phyloP scores from a whole-genome alignment of 2,113 vertebrate species.

The Myotis davidii region DNA sequence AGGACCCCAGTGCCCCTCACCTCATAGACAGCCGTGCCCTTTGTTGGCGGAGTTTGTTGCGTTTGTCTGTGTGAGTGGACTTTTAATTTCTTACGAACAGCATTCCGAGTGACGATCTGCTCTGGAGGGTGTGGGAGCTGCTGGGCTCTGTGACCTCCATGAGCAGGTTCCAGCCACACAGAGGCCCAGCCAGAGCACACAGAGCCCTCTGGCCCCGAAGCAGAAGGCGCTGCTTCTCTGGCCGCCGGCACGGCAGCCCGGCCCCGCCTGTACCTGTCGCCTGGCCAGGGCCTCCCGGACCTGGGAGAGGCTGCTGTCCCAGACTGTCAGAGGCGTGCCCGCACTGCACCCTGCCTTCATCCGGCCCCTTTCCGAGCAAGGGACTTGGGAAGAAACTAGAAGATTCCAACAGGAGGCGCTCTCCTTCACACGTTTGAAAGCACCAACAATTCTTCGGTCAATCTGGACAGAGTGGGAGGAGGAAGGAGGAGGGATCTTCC shows the following conservation, averaged over 20 bases:
- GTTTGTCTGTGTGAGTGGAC: not conserved
- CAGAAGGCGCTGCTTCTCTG: not conserved
- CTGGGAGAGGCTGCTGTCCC: too few species aligned
- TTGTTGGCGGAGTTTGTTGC: not conserved
- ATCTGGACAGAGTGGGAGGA: too few species aligned
- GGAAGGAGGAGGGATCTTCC: not conserved
- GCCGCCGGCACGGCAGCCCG: not conserved
- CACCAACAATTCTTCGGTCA: not conserved
- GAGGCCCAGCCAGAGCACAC: too few species aligned
- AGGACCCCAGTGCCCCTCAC: not conserved
- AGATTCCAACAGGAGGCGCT: not conserved
- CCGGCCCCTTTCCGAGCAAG: not conserved
- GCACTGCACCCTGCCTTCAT: too few species aligned
- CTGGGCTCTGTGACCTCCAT: not conserved
- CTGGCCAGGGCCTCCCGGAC: not conserved
- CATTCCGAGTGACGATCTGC: not conserved
- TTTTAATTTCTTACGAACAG: not conserved
- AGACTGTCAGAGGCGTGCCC: rapidly evolving
- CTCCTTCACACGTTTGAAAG: not conserved
- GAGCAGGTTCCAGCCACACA: not conserved
- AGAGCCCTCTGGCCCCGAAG: not conserved
- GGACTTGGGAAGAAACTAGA: not conserved
- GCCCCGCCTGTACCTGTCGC: not conserved
- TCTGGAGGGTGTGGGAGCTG: not conserved
- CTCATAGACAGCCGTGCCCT: not conserved